Evolutionary conservation across 2,113 vertebrate genomes (phyloP).

Genomic region (Ginglymostoma cirratum): DNA sequence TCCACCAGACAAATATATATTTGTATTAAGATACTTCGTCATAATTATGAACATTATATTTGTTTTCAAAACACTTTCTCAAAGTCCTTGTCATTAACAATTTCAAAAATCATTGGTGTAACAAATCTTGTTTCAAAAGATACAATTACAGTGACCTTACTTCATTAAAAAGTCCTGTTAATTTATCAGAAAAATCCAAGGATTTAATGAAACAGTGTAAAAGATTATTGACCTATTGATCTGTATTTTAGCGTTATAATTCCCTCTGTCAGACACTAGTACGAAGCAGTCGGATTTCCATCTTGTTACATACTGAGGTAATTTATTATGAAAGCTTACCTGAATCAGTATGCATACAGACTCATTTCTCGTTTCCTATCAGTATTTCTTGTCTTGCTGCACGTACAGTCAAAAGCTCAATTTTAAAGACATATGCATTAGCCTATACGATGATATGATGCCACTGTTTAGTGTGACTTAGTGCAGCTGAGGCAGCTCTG

Average conservation of each 20-base stretch:
- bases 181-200: not conserved
- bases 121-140: not conserved
- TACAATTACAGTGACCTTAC: not conserved
- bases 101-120: not conserved
- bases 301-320: not conserved
- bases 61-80: not conserved
- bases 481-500: not conserved
- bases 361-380: not conserved
- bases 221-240: constrained; percentile 4
- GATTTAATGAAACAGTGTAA: not conserved
- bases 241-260: too few relatives aligned
- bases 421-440: not conserved
- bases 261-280: not conserved
- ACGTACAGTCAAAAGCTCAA: not conserved
- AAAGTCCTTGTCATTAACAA: not conserved
- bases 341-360: constrained; percentile 1
- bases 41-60: not conserved
- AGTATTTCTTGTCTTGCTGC: not conserved
- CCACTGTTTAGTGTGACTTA: not conserved
- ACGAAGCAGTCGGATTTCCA: not conserved
- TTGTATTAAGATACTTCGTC: not conserved
- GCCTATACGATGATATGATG: not conserved
- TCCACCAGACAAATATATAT: not conserved
- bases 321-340: not conserved
- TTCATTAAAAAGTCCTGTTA: not conserved